Percentiles rank a stretch among this genome's conserved stretches.
Evolutionary conservation across 2,888 invertebrate species (phyloP).

Genomic region (Spialia ferax): DNA sequence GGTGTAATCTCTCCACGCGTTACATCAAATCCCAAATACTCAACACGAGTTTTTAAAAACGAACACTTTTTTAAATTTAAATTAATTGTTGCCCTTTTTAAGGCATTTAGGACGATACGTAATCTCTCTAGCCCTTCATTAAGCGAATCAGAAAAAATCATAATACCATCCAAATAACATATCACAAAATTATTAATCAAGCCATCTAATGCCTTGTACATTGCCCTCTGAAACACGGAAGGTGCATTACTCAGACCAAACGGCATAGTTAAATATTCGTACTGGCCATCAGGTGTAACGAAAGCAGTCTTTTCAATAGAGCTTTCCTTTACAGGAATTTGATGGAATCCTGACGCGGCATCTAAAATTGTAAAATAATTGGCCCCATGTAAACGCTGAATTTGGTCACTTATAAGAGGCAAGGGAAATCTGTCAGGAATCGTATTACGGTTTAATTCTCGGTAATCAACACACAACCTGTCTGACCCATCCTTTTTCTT

Average conservation of each 20-base stretch:
- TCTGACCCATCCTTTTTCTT: constrained; percentile 31
- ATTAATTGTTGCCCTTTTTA: too few species aligned
- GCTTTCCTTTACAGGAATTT: constrained; percentile 2
- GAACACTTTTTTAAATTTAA: too few species aligned
- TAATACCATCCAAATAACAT: too few species aligned
- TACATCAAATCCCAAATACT: constrained; percentile 46
- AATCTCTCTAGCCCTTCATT: too few species aligned
- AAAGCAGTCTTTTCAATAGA: constrained; percentile 5
- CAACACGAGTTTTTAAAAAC: constrained; percentile 44
- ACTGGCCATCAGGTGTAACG: constrained; percentile 1
- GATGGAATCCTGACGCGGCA: constrained; percentile 13
- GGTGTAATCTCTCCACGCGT: constrained; percentile 43
- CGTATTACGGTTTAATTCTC: constrained; percentile 33
- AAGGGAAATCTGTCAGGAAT: constrained; percentile 41
- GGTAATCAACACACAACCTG: constrained; percentile 38
- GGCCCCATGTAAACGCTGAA: background rate
- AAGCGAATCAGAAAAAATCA: constrained; percentile 24
- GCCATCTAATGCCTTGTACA: background rate
- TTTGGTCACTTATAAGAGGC: constrained; percentile 8
- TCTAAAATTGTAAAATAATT: constrained; percentile 1
- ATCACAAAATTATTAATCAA: too few species aligned
- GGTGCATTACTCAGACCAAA: constrained; percentile 16
- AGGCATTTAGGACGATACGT: too few species aligned
- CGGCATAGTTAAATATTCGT: constrained; percentile 10
- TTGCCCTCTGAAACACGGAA: constrained; percentile 10